Evolutionary conservation across 2,888 invertebrate species (phyloP).

Genomic region (Trypoxylon attenuatum): DNA sequence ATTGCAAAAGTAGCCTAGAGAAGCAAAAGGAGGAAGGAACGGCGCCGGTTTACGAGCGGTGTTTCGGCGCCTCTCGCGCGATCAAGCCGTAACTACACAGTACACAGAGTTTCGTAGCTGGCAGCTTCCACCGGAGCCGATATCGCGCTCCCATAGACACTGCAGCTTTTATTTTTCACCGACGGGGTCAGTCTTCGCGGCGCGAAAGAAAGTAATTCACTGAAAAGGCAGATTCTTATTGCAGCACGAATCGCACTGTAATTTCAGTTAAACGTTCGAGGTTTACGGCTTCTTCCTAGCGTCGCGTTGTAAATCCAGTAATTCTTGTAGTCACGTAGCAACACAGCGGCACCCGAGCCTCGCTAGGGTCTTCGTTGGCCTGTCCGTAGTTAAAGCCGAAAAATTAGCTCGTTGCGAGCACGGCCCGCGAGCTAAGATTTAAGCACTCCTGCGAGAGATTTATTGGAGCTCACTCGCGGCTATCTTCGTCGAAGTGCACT

Average conservation of each 20-base stretch:
- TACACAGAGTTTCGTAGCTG: no score
- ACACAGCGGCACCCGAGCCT: neutral
- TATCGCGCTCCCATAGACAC: no score
- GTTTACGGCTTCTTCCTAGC: constrained; percentile 22
- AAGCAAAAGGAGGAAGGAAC: no score
- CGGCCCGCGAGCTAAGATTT: neutral
- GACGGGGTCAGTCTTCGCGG: neutral
- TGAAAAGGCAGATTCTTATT: constrained; percentile 43
- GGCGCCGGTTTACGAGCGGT: constrained; percentile 40
- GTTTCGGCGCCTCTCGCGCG: constrained; percentile 43
- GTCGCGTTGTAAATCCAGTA: constrained; percentile 12
- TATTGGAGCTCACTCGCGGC: neutral
- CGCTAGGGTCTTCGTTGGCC: neutral
- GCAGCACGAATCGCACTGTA: constrained; percentile 36
- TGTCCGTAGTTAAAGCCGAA: neutral
- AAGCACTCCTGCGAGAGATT: neutral
- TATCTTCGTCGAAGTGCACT: neutral
- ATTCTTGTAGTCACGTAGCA: constrained; percentile 18
- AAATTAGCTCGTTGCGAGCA: neutral
- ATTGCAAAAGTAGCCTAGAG: constrained; percentile 49
- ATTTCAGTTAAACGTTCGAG: constrained; percentile 36
- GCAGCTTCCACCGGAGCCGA: no score
- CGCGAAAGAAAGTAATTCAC: constrained; percentile 36
- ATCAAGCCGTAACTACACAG: constrained; percentile 2
- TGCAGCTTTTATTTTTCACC: constrained; percentile 8